Evolutionary conservation across 2,113 vertebrate genomes (phyloP), one percentile per base, ranked within the genome.

Genomic region (Chascanopsetta lugubris): DNA sequence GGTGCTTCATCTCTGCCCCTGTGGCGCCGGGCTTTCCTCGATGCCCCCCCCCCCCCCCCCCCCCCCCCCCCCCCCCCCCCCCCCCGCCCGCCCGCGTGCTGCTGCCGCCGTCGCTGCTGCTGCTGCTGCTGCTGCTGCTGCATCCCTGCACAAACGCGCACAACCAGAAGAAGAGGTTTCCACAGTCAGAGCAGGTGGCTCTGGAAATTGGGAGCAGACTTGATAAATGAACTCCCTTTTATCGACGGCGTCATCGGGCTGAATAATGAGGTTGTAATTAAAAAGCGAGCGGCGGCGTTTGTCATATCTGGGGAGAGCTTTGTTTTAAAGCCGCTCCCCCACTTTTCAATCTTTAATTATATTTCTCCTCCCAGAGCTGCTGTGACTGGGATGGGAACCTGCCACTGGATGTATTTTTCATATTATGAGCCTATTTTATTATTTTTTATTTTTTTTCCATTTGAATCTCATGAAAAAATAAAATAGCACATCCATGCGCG

Each of bases 1-100:
- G 87, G 89, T 91, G 89, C 83, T 83, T 50, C 63, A 61, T 46
- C 66, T 68, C 26, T n/a, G 21, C 61, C 82, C 84, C 77, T 66
- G 79, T 12, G 62, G 87, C 20, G 85, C 50, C 11, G 68, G 85
- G 76, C 66, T 78, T 76, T 73, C 77, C 69, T 75, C 72, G 20
- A 24, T 13, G 50, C n/a, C 38, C 0, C 8, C 43, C 0, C 6
- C 5, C 15, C 15, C 51, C n/a, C n/a, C n/a, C n/a, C n/a, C n/a
- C n/a, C n/a, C n/a, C n/a, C n/a, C n/a, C n/a, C n/a, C n/a, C n/a
- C n/a, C n/a, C n/a, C n/a, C n/a, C n/a, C n/a, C n/a, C n/a, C n/a
- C n/a, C n/a, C n/a, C n/a, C n/a, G n/a, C n/a, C n/a, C n/a, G n/a
- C n/a, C n/a, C n/a, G n/a, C n/a, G n/a, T n/a, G n/a, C n/a, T n/a